These are phyloP conservation scores for Lasioglossum morio DNA, from an alignment of 2,888 invertebrate species.

Conservation along the genomic window DNA sequence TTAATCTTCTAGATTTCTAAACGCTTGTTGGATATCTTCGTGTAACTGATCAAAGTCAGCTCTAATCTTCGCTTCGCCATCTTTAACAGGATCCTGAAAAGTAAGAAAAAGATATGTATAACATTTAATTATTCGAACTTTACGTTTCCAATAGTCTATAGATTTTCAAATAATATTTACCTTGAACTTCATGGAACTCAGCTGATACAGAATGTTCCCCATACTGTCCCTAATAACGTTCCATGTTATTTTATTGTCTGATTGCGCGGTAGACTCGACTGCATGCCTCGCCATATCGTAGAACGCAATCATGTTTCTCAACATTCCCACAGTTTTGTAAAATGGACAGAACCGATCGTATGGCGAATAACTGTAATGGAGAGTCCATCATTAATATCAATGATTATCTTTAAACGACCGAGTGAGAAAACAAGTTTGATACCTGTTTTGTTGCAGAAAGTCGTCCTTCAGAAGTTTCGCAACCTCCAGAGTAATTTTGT, in stretches of 20 bases:
- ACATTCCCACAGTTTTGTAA: constrained; percentile 99
- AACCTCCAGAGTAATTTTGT: constrained; percentile 99
- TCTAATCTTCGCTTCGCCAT: constrained; percentile 98
- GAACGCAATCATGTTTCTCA: constrained; percentile 98
- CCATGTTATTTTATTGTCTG: constrained; percentile 99
- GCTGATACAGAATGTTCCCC: constrained; percentile 97
- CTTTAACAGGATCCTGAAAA: constrained; percentile 96
- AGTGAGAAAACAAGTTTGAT: constrained; percentile 32
- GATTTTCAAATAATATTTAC: constrained; percentile 84
- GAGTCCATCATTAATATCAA: neutral
- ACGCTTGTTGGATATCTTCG: constrained; percentile 98
- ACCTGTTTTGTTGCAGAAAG: constrained; percentile 99
- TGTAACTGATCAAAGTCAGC: constrained; percentile 98
- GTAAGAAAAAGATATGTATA: neutral
- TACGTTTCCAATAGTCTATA: neutral
- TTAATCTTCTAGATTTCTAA: constrained; percentile 99
- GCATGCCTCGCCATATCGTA: constrained; percentile 99
- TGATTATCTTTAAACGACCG: neutral
- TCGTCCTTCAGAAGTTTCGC: constrained; percentile 99
- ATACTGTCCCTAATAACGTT: constrained; percentile 98
- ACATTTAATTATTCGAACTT: neutral
- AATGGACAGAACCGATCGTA: constrained; percentile 99
- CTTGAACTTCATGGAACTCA: constrained; percentile 99
- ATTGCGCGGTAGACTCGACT: constrained; percentile 99
- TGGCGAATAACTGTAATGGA: constrained; percentile 89